A percentile compares a stretch with the other conserved stretches of the same genome.
Evolutionary conservation across 2,113 vertebrate species (phyloP).

Genomic region (Zosterops japonicus): DNA sequence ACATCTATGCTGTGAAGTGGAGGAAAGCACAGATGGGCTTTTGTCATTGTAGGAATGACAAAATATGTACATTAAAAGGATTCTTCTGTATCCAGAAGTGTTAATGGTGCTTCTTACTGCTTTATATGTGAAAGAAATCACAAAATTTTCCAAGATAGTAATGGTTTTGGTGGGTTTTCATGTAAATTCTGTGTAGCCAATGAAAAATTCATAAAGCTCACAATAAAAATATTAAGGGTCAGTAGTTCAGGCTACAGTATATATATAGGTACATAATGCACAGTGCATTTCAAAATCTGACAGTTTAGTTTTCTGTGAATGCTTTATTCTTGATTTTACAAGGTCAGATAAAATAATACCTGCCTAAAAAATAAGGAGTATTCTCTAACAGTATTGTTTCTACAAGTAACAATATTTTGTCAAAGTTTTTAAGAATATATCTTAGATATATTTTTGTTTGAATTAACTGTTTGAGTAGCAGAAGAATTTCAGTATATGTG

Average conservation of each 20-base stretch:
- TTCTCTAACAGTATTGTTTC: neutral
- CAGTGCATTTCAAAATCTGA: neutral
- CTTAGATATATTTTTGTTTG: neutral
- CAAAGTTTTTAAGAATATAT: neutral
- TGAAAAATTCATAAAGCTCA: constrained; percentile 34
- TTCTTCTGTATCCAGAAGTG: neutral
- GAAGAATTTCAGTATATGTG: neutral
- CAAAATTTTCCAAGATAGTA: neutral
- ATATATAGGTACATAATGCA: neutral
- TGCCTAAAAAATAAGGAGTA: neutral
- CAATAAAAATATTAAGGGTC: constrained; percentile 19
- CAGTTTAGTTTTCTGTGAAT: neutral
- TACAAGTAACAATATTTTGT: neutral
- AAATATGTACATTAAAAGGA: neutral
- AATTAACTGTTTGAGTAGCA: neutral
- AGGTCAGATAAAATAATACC: neutral
- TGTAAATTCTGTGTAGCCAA: neutral
- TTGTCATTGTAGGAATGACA: neutral
- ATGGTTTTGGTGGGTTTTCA: neutral
- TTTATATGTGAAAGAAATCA: neutral
- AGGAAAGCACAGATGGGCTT: neutral
- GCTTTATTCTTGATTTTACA: neutral
- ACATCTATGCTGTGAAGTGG: neutral
- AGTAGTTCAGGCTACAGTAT: neutral
- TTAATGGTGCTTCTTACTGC: neutral